Percentiles rank a stretch among this genome's conserved stretches.
These are phyloP conservation scores for Empis stercorea DNA, from an alignment of 2,888 invertebrate genomes.

Conservation along the genomic window DNA sequence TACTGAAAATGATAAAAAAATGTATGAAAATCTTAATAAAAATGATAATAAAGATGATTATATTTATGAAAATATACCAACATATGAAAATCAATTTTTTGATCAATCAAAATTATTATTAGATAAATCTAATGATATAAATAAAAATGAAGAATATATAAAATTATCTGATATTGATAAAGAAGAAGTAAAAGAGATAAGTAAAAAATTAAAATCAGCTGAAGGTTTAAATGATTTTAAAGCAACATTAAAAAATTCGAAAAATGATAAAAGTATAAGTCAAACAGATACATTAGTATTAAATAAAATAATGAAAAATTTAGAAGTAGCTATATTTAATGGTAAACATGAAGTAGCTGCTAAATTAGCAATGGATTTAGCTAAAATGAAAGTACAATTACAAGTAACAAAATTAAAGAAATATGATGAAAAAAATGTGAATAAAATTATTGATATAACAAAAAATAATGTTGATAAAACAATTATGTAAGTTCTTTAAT, in stretches of 20 bases:
- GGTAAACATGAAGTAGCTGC: conserved; percentile 66
- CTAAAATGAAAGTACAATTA: conserved; percentile 61
- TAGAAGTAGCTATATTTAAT: conserved; percentile 64
- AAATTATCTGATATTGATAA: conserved; percentile 9
- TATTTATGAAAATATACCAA: conserved; percentile 39
- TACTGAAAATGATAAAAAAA: background rate
- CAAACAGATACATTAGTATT: conserved; percentile 46
- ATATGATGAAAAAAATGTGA: background rate
- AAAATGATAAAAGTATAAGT: conserved; percentile 7
- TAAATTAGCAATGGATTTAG: conserved; percentile 60
- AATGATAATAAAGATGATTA: background rate
- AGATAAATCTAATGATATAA: conserved; percentile 10
- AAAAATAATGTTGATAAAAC: background rate
- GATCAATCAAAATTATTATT: background rate
- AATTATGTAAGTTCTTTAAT: background rate
- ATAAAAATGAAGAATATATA: conserved; percentile 2
- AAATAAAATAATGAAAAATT: conserved; percentile 50
- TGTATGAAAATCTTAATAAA: background rate
- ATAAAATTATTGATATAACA: background rate
- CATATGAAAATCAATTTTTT: conserved; percentile 4
- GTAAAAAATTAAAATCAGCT: conserved; percentile 14
- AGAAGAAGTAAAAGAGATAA: conserved; percentile 11
- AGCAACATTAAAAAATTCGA: conserved; percentile 7
- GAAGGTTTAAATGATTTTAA: conserved; percentile 16
- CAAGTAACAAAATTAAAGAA: conserved; percentile 44